Conservation (phyloP, 2,797 vertebrate species). For the Yasuhikotakia modesta region DNA sequence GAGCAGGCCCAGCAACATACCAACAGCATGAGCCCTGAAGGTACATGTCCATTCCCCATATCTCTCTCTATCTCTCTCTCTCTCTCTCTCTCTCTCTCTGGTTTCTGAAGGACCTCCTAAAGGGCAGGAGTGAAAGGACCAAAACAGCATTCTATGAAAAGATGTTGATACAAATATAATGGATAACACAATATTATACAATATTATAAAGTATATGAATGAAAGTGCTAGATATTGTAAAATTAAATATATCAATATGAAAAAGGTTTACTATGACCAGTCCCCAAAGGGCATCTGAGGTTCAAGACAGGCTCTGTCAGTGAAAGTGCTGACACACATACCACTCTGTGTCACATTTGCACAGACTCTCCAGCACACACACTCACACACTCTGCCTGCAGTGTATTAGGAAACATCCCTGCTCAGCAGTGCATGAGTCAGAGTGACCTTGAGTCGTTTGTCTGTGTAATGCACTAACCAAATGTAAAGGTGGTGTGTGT, state of each 20-base stretch:
- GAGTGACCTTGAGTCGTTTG: slow-evolving; percentile 36
- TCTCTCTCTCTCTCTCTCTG: background rate
- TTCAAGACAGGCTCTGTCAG: slow-evolving; percentile 8
- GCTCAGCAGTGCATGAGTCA: slow-evolving; percentile 36
- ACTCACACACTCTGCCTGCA: slow-evolving; percentile 21
- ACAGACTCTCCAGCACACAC: slow-evolving; percentile 35
- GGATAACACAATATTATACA: too few relatives aligned
- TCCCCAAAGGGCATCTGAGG: slow-evolving; percentile 26
- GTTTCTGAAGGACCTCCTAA: too few relatives aligned
- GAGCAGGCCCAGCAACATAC: slow-evolving; percentile 73
- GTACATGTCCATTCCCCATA: slow-evolving; percentile 67
- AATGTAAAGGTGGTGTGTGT: background rate
- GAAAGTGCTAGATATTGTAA: too few relatives aligned
- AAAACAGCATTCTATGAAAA: too few relatives aligned
- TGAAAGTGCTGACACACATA: slow-evolving; percentile 36
- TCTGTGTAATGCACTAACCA: slow-evolving; percentile 18
- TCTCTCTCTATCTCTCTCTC: background rate
- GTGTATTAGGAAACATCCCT: slow-evolving; percentile 31
- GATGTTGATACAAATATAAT: too few relatives aligned
- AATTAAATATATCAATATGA: too few relatives aligned
- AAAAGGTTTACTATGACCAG: too few relatives aligned
- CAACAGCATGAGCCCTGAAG: slow-evolving; percentile 83
- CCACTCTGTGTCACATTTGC: slow-evolving; percentile 29
- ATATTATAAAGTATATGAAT: too few relatives aligned
- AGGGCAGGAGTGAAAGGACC: too few relatives aligned